phyloP scores from a whole-genome alignment of 1,140 invertebrate species.

The Drosophila lacertosa region DNA sequence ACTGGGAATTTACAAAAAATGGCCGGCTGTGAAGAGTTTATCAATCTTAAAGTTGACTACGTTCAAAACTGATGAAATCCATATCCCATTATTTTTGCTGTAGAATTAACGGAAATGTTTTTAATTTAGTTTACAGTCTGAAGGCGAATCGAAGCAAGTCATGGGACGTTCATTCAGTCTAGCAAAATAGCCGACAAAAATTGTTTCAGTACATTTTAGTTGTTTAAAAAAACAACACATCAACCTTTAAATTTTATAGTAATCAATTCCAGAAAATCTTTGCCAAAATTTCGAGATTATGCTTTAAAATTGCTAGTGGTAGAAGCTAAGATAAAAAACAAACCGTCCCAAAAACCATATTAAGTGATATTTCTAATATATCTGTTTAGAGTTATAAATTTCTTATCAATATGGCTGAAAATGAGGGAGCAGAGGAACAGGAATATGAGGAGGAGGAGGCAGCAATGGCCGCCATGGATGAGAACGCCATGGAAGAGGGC shows the following conservation, averaged over 20 bases:
- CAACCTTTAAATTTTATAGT: slow-evolving; percentile 46
- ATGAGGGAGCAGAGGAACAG: slow-evolving; percentile 56
- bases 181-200: neutral
- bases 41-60: too few species aligned
- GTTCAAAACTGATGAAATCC: too few species aligned
- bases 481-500: slow-evolving; percentile 56
- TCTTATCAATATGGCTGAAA: slow-evolving; percentile 47
- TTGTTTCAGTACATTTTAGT: slow-evolving; percentile 65
- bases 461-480: slow-evolving; percentile 36
- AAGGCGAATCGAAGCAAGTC: slow-evolving; percentile 5
- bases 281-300: slow-evolving; percentile 53
- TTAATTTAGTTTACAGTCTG: neutral
- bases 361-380: neutral
- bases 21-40: too few species aligned
- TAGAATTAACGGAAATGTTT: too few species aligned
- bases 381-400: neutral
- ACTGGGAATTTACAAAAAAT: too few species aligned
- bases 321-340: slow-evolving; percentile 7
- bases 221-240: slow-evolving; percentile 48
- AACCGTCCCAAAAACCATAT: slow-evolving; percentile 9
- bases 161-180: neutral
- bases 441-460: slow-evolving; percentile 62
- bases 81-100: neutral
- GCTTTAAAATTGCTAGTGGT: slow-evolving; percentile 34
- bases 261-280: slow-evolving; percentile 43